These are phyloP conservation scores for Gallinago paraguaiae DNA, from an alignment of 2,113 vertebrate species.

Conservation along the genomic window DNA sequence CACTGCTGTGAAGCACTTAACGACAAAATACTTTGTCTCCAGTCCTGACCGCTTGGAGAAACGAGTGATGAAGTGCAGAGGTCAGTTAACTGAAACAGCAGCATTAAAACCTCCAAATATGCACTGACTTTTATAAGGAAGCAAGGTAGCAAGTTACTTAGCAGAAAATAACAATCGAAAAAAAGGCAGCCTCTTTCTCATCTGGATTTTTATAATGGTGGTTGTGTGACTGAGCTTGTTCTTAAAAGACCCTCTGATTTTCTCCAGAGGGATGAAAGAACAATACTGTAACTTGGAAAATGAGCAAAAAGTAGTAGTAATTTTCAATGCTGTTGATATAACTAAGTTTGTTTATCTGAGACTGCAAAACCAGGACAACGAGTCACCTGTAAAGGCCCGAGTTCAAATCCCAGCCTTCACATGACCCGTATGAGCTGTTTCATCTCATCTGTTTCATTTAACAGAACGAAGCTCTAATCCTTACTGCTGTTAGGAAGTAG, in stretches of 20 bases:
- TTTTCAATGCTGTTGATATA: neutral
- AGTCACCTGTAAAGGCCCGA: neutral
- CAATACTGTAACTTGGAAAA: neutral
- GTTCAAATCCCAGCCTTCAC: neutral
- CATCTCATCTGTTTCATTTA: neutral
- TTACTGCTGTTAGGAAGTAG: neutral
- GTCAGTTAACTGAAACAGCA: slow-evolving; percentile 14
- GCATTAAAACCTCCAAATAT: neutral
- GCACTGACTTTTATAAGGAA: neutral
- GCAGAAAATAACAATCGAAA: neutral
- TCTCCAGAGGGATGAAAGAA: neutral
- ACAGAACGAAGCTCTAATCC: neutral
- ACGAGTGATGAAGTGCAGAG: neutral
- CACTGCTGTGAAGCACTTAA: neutral
- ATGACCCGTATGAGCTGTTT: neutral
- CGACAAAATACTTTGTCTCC: neutral
- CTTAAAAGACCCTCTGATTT: neutral
- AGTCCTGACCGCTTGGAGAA: neutral
- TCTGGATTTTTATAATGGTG: neutral
- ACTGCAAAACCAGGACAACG: neutral
- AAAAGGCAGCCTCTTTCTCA: neutral
- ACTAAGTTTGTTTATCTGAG: neutral
- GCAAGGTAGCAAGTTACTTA: neutral
- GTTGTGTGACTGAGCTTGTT: neutral
- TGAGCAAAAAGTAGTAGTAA: neutral